These are phyloP conservation scores for Dolichoris vasculosae DNA, from an alignment of 1,140 invertebrate genomes.

Conservation along the genomic window DNA sequence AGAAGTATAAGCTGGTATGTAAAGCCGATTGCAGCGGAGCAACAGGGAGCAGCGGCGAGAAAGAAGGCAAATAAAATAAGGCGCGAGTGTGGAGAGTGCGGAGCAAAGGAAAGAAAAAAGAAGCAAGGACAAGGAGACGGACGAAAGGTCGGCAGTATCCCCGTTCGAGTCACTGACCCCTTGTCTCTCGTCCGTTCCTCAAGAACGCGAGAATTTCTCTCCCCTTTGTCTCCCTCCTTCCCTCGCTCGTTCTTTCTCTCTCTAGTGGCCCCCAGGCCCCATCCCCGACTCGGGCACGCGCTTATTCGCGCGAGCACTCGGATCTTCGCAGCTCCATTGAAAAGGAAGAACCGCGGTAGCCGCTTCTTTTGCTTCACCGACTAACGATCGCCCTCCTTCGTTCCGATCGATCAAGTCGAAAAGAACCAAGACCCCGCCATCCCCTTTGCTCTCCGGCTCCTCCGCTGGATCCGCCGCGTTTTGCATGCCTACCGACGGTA, in stretches of 20 bases:
- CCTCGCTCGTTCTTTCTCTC: background rate
- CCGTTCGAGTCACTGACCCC: constrained; percentile 36
- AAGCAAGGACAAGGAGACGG: constrained; percentile 30
- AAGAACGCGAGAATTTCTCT: constrained; percentile 33
- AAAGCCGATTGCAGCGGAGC: constrained; percentile 6
- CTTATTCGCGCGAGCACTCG: background rate
- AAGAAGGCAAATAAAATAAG: constrained; percentile 29
- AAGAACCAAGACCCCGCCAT: background rate
- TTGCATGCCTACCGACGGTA: constrained; percentile 1
- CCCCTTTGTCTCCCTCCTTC: constrained; percentile 17
- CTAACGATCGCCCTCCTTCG: constrained; percentile 30
- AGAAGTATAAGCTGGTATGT: constrained; percentile 1
- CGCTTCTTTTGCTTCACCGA: background rate
- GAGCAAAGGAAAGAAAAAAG: background rate
- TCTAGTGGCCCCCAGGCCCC: background rate
- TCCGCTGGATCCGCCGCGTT: background rate
- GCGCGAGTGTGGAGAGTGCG: background rate
- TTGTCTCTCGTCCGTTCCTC: background rate
- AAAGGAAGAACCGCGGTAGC: constrained; percentile 17
- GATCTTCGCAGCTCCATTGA: constrained; percentile 3
- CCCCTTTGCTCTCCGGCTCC: background rate
- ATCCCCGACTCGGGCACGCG: background rate
- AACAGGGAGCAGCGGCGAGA: background rate
- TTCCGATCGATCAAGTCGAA: constrained; percentile 26
- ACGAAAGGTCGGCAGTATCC: constrained; percentile 42